A percentile compares a stretch with the other conserved stretches of the same genome.
These are phyloP conservation scores for Ochotona curzoniae DNA, from an alignment of 2,113 vertebrate species.

Conservation along the genomic window DNA sequence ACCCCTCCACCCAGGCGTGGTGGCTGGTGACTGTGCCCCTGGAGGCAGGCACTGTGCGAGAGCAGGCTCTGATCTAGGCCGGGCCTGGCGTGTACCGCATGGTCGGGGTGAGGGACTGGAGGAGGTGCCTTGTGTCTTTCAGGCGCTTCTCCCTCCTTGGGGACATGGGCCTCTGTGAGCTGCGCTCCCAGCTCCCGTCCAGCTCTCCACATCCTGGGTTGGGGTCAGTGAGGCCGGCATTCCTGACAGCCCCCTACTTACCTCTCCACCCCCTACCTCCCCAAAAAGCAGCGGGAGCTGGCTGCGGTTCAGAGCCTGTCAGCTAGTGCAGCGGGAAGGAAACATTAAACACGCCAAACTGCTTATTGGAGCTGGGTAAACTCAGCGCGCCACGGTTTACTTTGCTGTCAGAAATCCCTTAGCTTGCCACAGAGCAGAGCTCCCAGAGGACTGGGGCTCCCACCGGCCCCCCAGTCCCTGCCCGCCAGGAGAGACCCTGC, in stretches of 20 bases:
- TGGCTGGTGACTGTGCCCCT: not conserved
- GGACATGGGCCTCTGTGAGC: not conserved
- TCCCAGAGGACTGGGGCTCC: not conserved
- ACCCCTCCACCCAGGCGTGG: not conserved
- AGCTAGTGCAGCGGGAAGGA: conserved; percentile 65
- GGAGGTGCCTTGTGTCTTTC: not conserved
- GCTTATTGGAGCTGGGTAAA: conserved; percentile 78
- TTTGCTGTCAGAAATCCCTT: conserved; percentile 78
- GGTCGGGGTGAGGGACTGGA: rapidly evolving
- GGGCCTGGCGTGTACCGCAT: not conserved
- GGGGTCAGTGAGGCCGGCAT: not conserved
- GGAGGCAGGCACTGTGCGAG: not conserved
- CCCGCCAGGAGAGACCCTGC: not conserved
- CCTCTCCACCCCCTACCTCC: not conserved
- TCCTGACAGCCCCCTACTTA: not conserved
- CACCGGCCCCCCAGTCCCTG: not conserved
- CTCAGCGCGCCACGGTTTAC: conserved; percentile 80
- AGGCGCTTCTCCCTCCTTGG: not conserved
- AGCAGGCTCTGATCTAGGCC: not conserved
- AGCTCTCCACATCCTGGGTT: not conserved
- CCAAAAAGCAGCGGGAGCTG: conserved; percentile 1
- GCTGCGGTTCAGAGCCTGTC: conserved; percentile 60
- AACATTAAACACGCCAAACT: conserved; percentile 80
- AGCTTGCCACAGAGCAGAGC: conserved; percentile 73
- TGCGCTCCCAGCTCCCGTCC: not conserved